Evolutionary conservation across 1,140 invertebrate species (phyloP).

Genomic region (Drosophila saltans): DNA sequence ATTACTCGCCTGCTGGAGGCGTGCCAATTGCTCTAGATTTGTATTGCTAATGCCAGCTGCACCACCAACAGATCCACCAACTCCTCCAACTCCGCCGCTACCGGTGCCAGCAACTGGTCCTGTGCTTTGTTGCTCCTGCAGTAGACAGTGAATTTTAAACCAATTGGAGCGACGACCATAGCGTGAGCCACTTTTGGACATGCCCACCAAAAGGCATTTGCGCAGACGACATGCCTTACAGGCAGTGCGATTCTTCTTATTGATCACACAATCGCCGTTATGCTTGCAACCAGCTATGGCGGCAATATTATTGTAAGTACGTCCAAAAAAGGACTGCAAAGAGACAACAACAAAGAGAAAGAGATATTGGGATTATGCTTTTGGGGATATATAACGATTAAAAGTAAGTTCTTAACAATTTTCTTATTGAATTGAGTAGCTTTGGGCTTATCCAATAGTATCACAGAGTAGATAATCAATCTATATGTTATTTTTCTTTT

Average conservation of each 20-base stretch:
- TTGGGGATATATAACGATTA: too few species aligned
- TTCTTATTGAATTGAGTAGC: too few species aligned
- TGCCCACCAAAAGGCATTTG: conserved; percentile 96
- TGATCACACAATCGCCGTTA: conserved; percentile 96
- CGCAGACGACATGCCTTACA: conserved; percentile 97
- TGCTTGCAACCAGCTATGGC: conserved; percentile 97
- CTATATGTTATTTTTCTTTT: too few species aligned
- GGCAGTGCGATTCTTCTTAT: conserved; percentile 97
- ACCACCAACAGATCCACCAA: conserved; percentile 1
- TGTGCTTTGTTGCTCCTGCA: conserved; percentile 88
- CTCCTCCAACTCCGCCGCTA: conserved; percentile 4
- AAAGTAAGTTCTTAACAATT: too few species aligned
- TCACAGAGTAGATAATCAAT: too few species aligned
- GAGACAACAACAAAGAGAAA: conserved; percentile 57
- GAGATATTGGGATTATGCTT: conserved; percentile 10
- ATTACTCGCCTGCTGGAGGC: conserved; percentile 72
- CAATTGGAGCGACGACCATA: conserved; percentile 96
- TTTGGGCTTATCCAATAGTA: too few species aligned
- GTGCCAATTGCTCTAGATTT: conserved; percentile 80
- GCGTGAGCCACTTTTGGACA: conserved; percentile 97
- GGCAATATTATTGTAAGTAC: conserved; percentile 97
- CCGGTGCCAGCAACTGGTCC: conserved; percentile 24
- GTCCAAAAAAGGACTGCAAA: conserved; percentile 97
- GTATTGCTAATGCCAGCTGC: conserved; percentile 34
- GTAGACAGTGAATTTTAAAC: conserved; percentile 96